These are phyloP conservation scores for Olivierus martensii DNA, from an alignment of 1,140 invertebrate genomes.

Conservation along the genomic window DNA sequence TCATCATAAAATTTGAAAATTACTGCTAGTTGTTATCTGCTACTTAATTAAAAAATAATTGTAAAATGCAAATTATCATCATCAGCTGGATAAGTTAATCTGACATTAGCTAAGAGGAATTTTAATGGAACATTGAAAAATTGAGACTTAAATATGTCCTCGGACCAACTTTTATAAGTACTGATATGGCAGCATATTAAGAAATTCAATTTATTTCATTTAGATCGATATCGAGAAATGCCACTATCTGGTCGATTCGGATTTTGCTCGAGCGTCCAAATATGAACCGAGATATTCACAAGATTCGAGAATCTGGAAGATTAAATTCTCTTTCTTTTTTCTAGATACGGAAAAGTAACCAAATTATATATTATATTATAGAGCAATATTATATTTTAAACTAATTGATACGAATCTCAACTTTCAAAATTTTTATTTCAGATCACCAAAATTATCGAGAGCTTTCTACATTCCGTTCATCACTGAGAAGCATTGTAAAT, in stretches of 20 bases:
- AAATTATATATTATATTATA: no score
- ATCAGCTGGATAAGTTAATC: no score
- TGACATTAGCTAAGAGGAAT: no score
- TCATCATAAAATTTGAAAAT: no score
- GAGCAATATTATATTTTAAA: no score
- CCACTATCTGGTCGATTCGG: constrained; percentile 60
- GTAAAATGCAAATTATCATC: no score
- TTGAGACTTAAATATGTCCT: no score
- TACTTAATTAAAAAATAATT: no score
- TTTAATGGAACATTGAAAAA: no score
- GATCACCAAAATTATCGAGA: constrained; percentile 61
- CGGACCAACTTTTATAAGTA: no score
- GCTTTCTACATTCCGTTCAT: constrained; percentile 80
- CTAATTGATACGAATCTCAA: constrained; percentile 4
- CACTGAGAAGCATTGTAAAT: constrained; percentile 52
- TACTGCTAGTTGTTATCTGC: no score
- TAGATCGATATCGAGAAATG: constrained; percentile 27
- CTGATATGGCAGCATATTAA: no score
- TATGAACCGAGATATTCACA: constrained; percentile 70
- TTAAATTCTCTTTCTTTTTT: constrained; percentile 57
- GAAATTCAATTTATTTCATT: neutral
- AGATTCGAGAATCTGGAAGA: constrained; percentile 48
- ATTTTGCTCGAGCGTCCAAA: constrained; percentile 49
- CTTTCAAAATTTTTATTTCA: constrained; percentile 27
- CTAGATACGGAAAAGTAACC: constrained; percentile 53